Evolutionary conservation across 2,113 vertebrate species (phyloP).

Genomic region (Pangasianodon hypophthalmus): DNA sequence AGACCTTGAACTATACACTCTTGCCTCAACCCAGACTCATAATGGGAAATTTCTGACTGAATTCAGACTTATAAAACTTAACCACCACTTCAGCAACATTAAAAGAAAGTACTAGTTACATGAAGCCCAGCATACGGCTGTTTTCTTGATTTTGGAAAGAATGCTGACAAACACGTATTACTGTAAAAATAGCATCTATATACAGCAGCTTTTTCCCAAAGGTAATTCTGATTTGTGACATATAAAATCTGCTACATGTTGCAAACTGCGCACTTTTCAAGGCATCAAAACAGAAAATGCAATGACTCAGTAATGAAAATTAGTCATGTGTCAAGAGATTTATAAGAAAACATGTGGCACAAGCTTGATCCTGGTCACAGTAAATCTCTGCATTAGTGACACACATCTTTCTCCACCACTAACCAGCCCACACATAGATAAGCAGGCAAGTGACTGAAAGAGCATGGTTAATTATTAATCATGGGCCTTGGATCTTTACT

Average conservation of each 20-base stretch:
- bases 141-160: neutral
- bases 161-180: neutral
- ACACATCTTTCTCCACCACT: neutral
- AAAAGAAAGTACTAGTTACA: neutral
- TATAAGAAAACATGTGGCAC: neutral
- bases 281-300: neutral
- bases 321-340: neutral
- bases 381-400: neutral
- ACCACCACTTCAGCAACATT: neutral
- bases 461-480: constrained; percentile 42
- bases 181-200: neutral
- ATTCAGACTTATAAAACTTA: neutral
- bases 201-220: neutral
- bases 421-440: constrained; percentile 30
- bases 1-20: neutral
- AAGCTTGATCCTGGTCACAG: neutral
- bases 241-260: neutral
- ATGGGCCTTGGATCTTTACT: neutral
- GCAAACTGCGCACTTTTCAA: neutral
- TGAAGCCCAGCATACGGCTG: neutral
- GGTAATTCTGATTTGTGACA: neutral
- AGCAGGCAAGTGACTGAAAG: constrained; percentile 25
- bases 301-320: neutral
- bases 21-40: neutral
- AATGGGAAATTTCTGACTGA: neutral